Evolutionary conservation across 1,140 invertebrate species (phyloP), one percentile per base, ranked within the genome.

Genomic region (Melanaphis sacchari): DNA sequence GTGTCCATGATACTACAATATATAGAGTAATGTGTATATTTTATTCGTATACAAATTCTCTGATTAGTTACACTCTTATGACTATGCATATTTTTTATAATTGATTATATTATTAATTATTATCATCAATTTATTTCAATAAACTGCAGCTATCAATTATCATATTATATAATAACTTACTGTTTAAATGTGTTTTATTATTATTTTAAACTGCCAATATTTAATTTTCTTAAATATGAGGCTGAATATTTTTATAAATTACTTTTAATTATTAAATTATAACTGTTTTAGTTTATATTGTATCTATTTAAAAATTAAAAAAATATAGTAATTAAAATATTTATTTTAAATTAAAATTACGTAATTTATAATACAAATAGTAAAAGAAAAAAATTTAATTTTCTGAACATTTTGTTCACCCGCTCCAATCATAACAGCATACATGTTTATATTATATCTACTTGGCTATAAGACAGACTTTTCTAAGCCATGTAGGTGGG

Each of bases 401-500:
- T 76, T n/a, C 59, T 76, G 4, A 76, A n/a, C 4, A 76, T 76
- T 66, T n/a, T 76, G 59, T 76, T n/a, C 24, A 76, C 31, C 59
- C 31, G 59, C 31, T n/a, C 18, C 5, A 76, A 76, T 76, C 59
- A 76, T 76, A 76, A 76, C n/a, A 66, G n/a, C 59, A 15, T 76
- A 76, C n/a, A 18, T 18, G 31, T 76, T n/a, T n/a, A 76, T 76
- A 76, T 76, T n/a, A n/a, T 76, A 76, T n/a, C 7, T 41, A 43
- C 84, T 85, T 43, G 40, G 40, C 24, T 11, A 26, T 43, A 43
- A 85, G 84, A 85, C 84, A 31, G 88, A 54, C 88, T 89, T 89
- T 89, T 40, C 49, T 89, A 38, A 66, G 26, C 5, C 26, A 1
- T 43, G 89, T 66, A 49, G 91, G 91, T 54, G 91, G 91, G 91